Percentiles rank a stretch among this genome's conserved stretches.
Evolutionary conservation across 1,140 invertebrate species (phyloP).

Genomic region (Drosophila nigrodunni): DNA sequence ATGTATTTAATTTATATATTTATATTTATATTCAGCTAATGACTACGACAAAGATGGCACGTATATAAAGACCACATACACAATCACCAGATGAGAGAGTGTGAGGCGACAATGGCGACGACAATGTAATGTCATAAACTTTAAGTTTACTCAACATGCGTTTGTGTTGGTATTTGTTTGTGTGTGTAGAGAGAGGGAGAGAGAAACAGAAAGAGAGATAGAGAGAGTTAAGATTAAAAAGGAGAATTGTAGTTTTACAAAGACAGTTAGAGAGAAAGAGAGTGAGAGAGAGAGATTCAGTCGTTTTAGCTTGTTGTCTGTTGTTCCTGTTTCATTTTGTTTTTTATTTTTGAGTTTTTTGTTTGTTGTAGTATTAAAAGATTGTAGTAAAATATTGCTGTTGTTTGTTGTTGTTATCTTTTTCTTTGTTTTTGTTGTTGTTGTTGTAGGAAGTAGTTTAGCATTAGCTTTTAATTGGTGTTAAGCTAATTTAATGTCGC

Average conservation of each 20-base stretch:
- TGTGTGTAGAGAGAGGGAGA: constrained; percentile 9
- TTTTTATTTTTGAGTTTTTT: constrained; percentile 30
- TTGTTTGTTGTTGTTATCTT: constrained; percentile 28
- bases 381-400: constrained; percentile 48
- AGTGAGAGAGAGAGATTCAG: constrained; percentile 65
- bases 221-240: background rate
- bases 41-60: constrained; percentile 84
- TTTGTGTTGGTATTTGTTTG: constrained; percentile 16
- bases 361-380: constrained; percentile 40
- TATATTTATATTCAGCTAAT: constrained; percentile 68
- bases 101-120: constrained; percentile 78
- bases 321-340: constrained; percentile 52
- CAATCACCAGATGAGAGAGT: constrained; percentile 83
- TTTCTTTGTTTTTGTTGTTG: constrained; percentile 6
- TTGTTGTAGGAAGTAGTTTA: constrained; percentile 47
- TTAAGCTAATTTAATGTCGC: constrained; percentile 55
- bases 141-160: constrained; percentile 56
- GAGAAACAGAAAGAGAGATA: background rate
- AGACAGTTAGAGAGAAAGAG: constrained; percentile 13
- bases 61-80: constrained; percentile 84
- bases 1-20: constrained; percentile 34
- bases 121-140: constrained; percentile 59
- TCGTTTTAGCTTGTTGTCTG: constrained; percentile 57
- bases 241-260: too few species aligned
- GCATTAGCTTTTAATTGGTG: constrained; percentile 44